Evolutionary conservation across 2,888 invertebrate species (phyloP), one percentile per base, ranked within the genome.

Genomic region (Rhagium mordax): DNA sequence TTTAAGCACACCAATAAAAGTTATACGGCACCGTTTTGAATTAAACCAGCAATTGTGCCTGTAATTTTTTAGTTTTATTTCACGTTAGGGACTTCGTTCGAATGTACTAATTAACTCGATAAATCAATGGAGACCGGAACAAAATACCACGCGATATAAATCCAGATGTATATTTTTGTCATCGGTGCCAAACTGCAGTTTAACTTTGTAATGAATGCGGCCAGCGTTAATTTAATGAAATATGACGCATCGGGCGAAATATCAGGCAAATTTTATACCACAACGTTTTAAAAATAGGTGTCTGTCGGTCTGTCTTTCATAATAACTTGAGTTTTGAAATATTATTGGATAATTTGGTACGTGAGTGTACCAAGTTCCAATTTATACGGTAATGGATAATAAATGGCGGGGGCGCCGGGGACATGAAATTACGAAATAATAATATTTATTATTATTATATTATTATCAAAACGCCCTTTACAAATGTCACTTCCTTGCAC

Each of bases 51-150:
- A 13, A 53, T 53, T n/a, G 53, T 21, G 24, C 21, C n/a, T 24
- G 53, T 13, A 27, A 57, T 48, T 61, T 47, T 61, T 48, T 41
- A 10, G 3, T 61, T 61, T 48, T 61, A 47, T 47, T n/a, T 20
- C 18, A 21, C 61, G 18, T 61, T 48, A 48, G 48, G 47, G 48
- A 48, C 15, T 61, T 21, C 47, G 64, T 29, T 64, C 15, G 29
- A 64, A 51, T 10, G 49, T 48, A 51, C 64, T 64, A 64, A 64
- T 64, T 64, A 64, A 64, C 51, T 24, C 64, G 24, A 64, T 64
- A 64, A 49, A 64, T 64, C 64, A 64, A 27, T 64, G 49, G 64
- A 10, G 20, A 51, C 64, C 27, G 64, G 51, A 59, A 64, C 64
- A 6, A 8, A 29, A 27, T 20, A 16, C 51, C 18, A 29, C 24